Base-by-base conservation (phyloP, 2,113 vertebrate species). In the Petrocephalus microphthalmus region DNA sequence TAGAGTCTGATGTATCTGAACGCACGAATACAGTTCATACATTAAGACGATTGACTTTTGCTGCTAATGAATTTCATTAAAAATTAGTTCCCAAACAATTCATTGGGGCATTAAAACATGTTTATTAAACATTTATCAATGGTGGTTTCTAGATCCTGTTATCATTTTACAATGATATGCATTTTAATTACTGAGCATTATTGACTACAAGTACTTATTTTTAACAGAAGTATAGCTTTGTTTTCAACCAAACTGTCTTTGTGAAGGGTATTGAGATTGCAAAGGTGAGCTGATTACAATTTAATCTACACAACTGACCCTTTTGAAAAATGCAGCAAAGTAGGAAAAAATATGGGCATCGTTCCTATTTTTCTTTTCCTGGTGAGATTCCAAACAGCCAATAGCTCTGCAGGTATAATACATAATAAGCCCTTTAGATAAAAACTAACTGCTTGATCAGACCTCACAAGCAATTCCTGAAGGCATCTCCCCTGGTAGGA, bases 351-450 rank as follows among this genome's bases (percentile, higher is more conserved):
- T 25, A 37, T 25, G 56, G 51, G 37, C 17, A 45, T 29, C 54
- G 29, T 84, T 82, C 13, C 33, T 42, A 37, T 78, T 78, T 42
- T 64, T 60, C 19, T n/a, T 54, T 51, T 60, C 37, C 42, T 37
- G 19, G 60, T 52, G 54, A 52, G 82, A 57, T 86, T 57, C 49
- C 15, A 86, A 89, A 47, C 51, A 86, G 51, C 33, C 47, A 71
- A 47, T 54, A 83, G 37, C 33, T 78, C 15, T 0, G 71, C 29
- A 78, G 67, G 7, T 78, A 13, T 52, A 13, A 52, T 84, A 15
- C 45, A 25, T 6, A 84, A 84, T 22, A 60, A 71, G 56, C 37
- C 83, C 56, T 88, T 88, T 85, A 49, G 88, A 88, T 85, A 85
- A 88, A 74, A 71, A 53, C 51, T 78, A 54, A 78, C 25, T 49